Conservation (phyloP, 2,888 invertebrate species). For the Cantharis nigra region DNA sequence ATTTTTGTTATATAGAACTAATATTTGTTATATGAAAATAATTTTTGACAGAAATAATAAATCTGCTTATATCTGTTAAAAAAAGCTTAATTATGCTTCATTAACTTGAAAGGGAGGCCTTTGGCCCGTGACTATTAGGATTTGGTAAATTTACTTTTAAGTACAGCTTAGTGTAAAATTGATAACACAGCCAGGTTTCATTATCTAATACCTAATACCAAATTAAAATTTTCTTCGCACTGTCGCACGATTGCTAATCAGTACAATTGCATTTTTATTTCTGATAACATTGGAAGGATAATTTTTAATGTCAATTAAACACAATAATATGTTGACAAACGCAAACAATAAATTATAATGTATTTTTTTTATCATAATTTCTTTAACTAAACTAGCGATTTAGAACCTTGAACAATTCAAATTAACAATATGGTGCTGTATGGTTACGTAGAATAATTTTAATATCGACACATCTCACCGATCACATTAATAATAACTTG, state of each 20-base stretch:
- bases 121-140: not conserved
- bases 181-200: not conserved
- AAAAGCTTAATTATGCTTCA: not conserved
- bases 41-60: no score
- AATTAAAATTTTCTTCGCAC: not conserved
- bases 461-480: not conserved
- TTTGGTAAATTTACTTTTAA: not conserved
- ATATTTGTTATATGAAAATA: no score
- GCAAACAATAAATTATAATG: not conserved
- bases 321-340: not conserved
- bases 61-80: no score
- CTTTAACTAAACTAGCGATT: not conserved
- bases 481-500: not conserved
- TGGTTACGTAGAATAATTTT: not conserved
- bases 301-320: constrained; percentile 2
- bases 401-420: not conserved
- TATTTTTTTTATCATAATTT: not conserved
- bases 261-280: not conserved
- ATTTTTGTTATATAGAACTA: no score
- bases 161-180: not conserved
- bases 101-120: not conserved
- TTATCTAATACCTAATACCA: not conserved
- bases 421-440: not conserved
- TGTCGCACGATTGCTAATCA: not conserved
- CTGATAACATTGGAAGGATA: not conserved